These are phyloP conservation scores for Menidia beryllina DNA, from an alignment of 2,113 vertebrate species.

Conservation along the genomic window DNA sequence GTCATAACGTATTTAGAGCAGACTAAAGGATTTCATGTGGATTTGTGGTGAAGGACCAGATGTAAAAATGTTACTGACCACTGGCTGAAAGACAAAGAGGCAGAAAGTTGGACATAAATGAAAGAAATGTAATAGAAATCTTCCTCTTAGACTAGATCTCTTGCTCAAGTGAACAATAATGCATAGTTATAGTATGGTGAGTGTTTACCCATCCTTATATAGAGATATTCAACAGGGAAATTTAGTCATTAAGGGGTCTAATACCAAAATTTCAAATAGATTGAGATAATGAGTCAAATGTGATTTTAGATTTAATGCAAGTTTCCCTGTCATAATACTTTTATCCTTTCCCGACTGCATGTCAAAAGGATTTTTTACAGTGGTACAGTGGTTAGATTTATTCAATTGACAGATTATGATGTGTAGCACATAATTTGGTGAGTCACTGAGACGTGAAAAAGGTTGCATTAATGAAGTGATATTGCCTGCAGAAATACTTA, in stretches of 20 bases:
- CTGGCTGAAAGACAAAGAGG: neutral
- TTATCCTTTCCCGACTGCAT: too few relatives aligned
- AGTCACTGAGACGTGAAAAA: too few relatives aligned
- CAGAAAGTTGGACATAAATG: neutral
- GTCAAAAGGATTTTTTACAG: too few relatives aligned
- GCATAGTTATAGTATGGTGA: neutral
- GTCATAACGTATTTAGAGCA: conserved; percentile 65
- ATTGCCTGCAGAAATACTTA: too few relatives aligned
- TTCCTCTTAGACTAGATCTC: conserved; percentile 5
- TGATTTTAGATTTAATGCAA: too few relatives aligned
- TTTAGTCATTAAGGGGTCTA: neutral
- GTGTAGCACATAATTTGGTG: too few relatives aligned
- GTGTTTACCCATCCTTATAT: neutral
- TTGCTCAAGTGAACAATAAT: neutral
- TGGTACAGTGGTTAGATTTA: too few relatives aligned
- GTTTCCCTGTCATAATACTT: too few relatives aligned
- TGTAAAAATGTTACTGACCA: conserved; percentile 38
- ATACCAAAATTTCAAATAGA: neutral
- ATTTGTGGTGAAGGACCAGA: conserved; percentile 28
- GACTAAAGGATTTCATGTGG: conserved; percentile 59
- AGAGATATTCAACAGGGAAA: neutral
- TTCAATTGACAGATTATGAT: too few relatives aligned
- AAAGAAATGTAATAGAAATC: neutral
- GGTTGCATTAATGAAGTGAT: too few relatives aligned
- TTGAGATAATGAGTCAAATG: neutral